Percentiles rank a stretch among this genome's conserved stretches.
phyloP scores from a whole-genome alignment of 2,113 vertebrate genomes.

The Oreotragus oreotragus region DNA sequence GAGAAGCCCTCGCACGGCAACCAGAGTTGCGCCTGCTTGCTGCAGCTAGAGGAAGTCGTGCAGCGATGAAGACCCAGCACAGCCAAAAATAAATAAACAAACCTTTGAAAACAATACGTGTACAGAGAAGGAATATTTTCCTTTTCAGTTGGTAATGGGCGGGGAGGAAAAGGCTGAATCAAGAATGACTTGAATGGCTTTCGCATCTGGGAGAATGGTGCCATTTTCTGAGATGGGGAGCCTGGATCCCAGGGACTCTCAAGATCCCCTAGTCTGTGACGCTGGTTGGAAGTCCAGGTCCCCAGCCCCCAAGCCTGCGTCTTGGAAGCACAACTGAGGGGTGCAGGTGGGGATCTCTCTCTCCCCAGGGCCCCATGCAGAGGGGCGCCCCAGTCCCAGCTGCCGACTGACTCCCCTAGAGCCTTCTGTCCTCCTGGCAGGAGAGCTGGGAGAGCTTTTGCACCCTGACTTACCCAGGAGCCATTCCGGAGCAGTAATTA shows the following conservation, averaged over 20 bases:
- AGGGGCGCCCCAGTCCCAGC: neutral
- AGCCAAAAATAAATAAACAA: neutral
- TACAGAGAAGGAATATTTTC: neutral
- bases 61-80: neutral
- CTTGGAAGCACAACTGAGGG: neutral
- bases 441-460: neutral
- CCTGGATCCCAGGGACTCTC: neutral
- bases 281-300: neutral
- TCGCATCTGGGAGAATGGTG: neutral
- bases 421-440: neutral
- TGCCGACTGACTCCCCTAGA: neutral
- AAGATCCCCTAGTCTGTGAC: too few species aligned
- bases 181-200: neutral
- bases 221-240: neutral
- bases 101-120: neutral
- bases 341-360: neutral
- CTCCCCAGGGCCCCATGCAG: too few species aligned
- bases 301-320: neutral
- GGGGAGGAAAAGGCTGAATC: neutral
- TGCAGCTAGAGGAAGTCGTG: neutral
- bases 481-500: slow-evolving; percentile 24
- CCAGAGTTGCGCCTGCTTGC: neutral
- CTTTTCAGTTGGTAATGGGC: neutral
- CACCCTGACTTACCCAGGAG: neutral
- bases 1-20: neutral